Evolutionary conservation across 2,888 invertebrate species (phyloP), one percentile per base, ranked within the genome.

Genomic region (Furcula furcula): DNA sequence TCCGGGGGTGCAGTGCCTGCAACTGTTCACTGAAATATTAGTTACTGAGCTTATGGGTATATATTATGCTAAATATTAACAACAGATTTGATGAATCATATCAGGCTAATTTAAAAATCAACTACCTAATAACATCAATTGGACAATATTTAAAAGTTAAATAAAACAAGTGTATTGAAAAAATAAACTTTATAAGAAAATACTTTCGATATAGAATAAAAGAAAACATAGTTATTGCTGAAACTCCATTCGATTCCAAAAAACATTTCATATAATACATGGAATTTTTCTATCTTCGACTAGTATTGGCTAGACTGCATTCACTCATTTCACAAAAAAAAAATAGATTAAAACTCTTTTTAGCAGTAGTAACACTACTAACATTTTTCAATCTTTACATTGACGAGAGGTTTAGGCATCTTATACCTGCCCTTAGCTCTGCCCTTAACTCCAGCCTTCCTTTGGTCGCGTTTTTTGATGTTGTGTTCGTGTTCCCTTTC

Each of bases 1-100:
- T 83, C 83, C 4, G 70, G 62, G 20, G 62, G 53, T 7, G 44
- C 65, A n/a, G 67, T 57, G 36, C 76, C 86, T 87, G 86, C 68
- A 87, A 86, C 85, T 82, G 52, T 75, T 69, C 50, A 54, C 37
- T 37, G 11, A 18, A 30, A 18, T 31, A 56, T 83, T 67, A 81
- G 52, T 63, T 46, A 44, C 63, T 29, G 34, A 27, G 29, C 21
- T 6, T 19, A 12, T 20, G 7, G 19, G 12, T 11, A 18, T 7
- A 22, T 7, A 12, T 28, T 6, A 5, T 12, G 6, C 36, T 43
- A 49, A 7, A 2, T 15, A 13, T 26, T 29, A 9, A 22, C 13
- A 22, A 20, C n/a, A 21, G 29, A 20, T n/a, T 20, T 7, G 1
- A 20, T 22, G 23, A 30, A 29, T 29, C 27, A 23, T 19, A 10